Evolutionary conservation across 2,888 invertebrate genomes (phyloP).

Genomic region (Stramonita haemastoma): DNA sequence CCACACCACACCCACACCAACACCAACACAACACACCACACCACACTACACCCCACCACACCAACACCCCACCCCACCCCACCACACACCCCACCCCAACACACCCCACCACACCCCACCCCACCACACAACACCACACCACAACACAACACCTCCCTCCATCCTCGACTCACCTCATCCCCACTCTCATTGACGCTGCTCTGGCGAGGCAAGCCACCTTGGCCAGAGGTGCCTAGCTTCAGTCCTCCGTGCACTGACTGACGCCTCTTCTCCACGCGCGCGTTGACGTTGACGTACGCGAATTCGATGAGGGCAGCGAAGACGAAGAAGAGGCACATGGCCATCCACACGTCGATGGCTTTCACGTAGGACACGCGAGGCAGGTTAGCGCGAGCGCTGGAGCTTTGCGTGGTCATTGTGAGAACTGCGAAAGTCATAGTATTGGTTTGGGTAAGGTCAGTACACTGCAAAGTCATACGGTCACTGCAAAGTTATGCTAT

Average conservation of each 20-base stretch:
- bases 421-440: constrained; percentile 54
- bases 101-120: too few relatives aligned
- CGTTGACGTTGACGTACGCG: constrained; percentile 55
- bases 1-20: too few relatives aligned
- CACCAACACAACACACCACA: too few relatives aligned
- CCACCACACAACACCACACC: too few relatives aligned
- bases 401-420: constrained; percentile 59
- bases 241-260: constrained; percentile 39
- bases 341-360: constrained; percentile 58
- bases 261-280: constrained; percentile 47
- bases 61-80: too few relatives aligned
- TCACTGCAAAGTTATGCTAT: too few relatives aligned
- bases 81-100: too few relatives aligned
- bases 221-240: not conserved
- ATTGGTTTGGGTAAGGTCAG: too few relatives aligned
- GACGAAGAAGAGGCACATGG: constrained; percentile 53
- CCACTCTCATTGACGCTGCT: not conserved
- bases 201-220: not conserved
- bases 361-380: constrained; percentile 58
- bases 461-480: too few relatives aligned
- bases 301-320: constrained; percentile 55
- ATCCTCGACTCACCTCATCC: constrained; percentile 1
- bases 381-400: constrained; percentile 54
- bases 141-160: too few relatives aligned
- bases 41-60: too few relatives aligned